Evolutionary conservation across 2,113 vertebrate genomes (phyloP), one percentile per base, ranked within the genome.

Genomic region (Mola mola): DNA sequence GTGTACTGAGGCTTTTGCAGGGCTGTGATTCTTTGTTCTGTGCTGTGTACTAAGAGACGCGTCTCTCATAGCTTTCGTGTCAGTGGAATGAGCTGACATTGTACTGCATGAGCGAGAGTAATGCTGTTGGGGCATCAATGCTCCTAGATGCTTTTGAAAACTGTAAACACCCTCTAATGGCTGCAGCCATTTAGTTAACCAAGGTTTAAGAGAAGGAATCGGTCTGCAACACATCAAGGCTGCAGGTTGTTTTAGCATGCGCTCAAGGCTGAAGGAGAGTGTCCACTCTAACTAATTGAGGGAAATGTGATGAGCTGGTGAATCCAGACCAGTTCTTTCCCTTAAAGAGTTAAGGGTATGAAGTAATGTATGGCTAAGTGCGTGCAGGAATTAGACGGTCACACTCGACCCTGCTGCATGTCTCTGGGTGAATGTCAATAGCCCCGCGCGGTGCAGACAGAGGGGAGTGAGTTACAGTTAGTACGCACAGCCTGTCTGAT

Each of bases 231-330:
- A 66, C 60, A 75, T 66, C 51, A 59, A 73, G 76, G 60, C 68
- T 79, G 76, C 72, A 70, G 82, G 86, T 75, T 69, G 79, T 81
- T 83, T 80, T 47, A 77, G 34, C 37, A 36, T 63, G 55, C 79
- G 72, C 75, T 76, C 68, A 81, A 82, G 75, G 74, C 64, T 46
- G 29, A 66, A 64, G 36, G 66, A 65, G 66, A 84, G 75, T 65
- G 78, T 59, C 74, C 78, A 88, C 79, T 87, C 41, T 49, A 66
- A 37, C 71, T 91, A 82, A 90, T 78, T 83, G 87, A 84, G 46
- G 57, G 24, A 67, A 76, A 77, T 86, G 47, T 84, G 78, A 75
- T 85, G 81, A 87, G 72, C 44, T 81, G 62, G 79, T 76, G 85
- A 79, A 66, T 75, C 64, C 26, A 52, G 48, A 29, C 28, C 10